Evolutionary conservation across 2,113 vertebrate genomes (phyloP).

Genomic region (Tor tambroides): DNA sequence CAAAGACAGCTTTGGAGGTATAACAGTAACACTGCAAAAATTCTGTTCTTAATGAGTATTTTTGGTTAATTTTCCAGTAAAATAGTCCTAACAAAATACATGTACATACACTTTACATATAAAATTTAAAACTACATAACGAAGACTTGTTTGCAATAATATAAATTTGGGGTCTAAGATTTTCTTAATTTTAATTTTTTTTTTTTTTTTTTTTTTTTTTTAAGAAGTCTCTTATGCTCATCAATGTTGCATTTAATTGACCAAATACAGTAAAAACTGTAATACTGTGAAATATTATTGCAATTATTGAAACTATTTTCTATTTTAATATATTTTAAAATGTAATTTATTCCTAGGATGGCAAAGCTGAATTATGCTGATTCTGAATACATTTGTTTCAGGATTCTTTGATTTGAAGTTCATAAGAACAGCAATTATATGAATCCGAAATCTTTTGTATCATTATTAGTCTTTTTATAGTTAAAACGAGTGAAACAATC

Average conservation of each 20-base stretch:
- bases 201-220: not conserved
- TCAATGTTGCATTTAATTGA: not conserved
- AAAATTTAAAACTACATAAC: slow-evolving; percentile 4
- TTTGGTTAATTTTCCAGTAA: not conserved
- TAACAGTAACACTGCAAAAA: slow-evolving; percentile 23
- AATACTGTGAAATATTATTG: not conserved
- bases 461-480: not conserved
- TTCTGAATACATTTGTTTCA: not conserved
- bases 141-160: not conserved
- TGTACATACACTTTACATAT: not conserved
- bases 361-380: not conserved
- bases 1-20: slow-evolving; percentile 41
- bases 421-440: not conserved
- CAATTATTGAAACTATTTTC: not conserved
- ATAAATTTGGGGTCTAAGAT: not conserved
- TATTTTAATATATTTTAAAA: not conserved
- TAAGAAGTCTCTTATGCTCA: not conserved
- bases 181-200: not conserved
- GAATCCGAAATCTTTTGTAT: not conserved
- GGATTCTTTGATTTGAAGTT: not conserved
- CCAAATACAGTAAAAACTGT: not conserved
- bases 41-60: not conserved
- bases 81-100: not conserved
- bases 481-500: not conserved
- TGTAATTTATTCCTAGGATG: not conserved